These are phyloP conservation scores for Drosophila lowei DNA, from an alignment of 1,140 invertebrate genomes.

Conservation along the genomic window DNA sequence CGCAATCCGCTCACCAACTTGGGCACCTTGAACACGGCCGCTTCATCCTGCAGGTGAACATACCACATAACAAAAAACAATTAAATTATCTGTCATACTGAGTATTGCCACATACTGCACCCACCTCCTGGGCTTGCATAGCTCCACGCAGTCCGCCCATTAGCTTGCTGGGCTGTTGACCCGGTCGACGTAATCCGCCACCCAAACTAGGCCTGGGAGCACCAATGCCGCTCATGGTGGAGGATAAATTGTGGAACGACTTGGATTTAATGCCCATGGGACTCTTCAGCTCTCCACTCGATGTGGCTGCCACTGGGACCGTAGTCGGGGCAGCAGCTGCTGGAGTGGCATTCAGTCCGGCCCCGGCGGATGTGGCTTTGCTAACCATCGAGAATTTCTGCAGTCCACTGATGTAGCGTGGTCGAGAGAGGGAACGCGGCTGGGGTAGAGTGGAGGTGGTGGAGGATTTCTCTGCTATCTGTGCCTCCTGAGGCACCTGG, in stretches of 20 bases:
- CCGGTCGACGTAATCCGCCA: slow-evolving; percentile 43
- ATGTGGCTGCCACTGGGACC: slow-evolving; percentile 9
- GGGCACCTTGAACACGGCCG: slow-evolving; percentile 66
- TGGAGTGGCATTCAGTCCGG: slow-evolving; percentile 59
- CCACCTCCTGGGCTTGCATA: slow-evolving; percentile 47
- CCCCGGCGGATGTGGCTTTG: slow-evolving; percentile 75
- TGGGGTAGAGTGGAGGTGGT: slow-evolving; percentile 19
- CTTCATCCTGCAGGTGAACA: slow-evolving; percentile 43
- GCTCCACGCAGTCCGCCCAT: slow-evolving; percentile 20
- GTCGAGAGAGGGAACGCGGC: slow-evolving; percentile 72
- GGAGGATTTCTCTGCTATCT: neutral
- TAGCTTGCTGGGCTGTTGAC: slow-evolving; percentile 32
- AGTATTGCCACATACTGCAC: neutral
- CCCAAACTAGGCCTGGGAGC: slow-evolving; percentile 48
- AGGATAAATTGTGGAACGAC: slow-evolving; percentile 79
- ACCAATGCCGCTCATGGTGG: slow-evolving; percentile 44
- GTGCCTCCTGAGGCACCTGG: slow-evolving; percentile 38
- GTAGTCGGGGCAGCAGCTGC: neutral
- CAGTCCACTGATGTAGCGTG: slow-evolving; percentile 75
- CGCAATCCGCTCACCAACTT: slow-evolving; percentile 68
- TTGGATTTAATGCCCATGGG: slow-evolving; percentile 83
- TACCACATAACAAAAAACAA: neutral
- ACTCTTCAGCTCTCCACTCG: slow-evolving; percentile 64
- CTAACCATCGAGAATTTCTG: slow-evolving; percentile 69
- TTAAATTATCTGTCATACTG: too few species aligned